Evolutionary conservation across 2,797 vertebrate genomes (phyloP).

Genomic region (Arnoldichthys spilopterus): DNA sequence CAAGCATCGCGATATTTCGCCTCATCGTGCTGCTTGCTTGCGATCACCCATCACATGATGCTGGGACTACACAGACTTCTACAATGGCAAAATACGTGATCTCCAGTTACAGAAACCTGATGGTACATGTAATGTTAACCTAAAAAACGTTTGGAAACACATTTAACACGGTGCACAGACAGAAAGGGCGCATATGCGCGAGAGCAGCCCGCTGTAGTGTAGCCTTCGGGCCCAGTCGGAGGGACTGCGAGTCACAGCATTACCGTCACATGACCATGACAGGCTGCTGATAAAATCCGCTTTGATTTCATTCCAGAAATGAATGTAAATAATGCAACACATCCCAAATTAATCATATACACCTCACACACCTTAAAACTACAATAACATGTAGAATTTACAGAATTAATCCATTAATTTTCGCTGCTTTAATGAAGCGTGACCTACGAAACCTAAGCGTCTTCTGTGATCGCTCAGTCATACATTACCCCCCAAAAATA

Average conservation of each 20-base stretch:
- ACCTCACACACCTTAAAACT: background rate
- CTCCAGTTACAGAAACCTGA: background rate
- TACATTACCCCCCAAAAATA: no score
- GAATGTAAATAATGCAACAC: background rate
- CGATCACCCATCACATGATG: conserved; percentile 13
- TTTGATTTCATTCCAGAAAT: background rate
- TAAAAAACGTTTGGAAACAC: background rate
- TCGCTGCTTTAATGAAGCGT: background rate
- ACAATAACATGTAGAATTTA: background rate
- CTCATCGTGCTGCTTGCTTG: background rate
- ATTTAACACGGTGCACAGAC: background rate
- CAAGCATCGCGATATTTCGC: background rate
- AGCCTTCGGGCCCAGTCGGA: background rate
- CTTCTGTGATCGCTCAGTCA: no score
- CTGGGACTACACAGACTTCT: background rate
- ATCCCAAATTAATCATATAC: background rate
- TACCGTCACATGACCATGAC: conserved; percentile 25
- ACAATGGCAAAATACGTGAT: background rate
- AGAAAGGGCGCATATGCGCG: no score
- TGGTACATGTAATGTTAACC: background rate
- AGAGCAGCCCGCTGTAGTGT: background rate
- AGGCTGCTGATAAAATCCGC: background rate
- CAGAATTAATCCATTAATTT: background rate
- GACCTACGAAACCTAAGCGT: no score
- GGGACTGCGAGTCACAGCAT: background rate